phyloP scores from a whole-genome alignment of 1,140 invertebrate genomes.

The Philotrypesis tridentata region DNA sequence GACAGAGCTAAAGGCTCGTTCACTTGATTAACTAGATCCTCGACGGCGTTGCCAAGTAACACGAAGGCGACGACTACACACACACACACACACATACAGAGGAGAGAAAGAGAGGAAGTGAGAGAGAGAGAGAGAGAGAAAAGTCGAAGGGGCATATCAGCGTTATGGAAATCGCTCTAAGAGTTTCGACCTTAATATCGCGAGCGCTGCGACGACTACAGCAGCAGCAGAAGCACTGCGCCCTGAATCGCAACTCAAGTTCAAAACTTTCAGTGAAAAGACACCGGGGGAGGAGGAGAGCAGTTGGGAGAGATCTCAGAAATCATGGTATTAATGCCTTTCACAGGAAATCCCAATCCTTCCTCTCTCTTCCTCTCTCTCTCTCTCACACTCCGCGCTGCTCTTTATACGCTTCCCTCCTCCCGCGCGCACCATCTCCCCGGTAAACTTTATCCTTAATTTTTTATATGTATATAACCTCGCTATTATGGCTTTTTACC shows the following conservation, averaged over 20 bases:
- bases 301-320: background rate
- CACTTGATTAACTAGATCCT: constrained; percentile 8
- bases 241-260: background rate
- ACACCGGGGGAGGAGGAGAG: background rate
- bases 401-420: background rate
- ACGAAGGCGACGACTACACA: background rate
- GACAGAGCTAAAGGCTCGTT: too few relatives aligned
- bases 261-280: constrained; percentile 26
- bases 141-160: constrained; percentile 21
- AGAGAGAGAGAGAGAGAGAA: background rate
- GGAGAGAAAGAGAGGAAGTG: background rate
- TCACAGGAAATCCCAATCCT: background rate
- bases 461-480: too few relatives aligned
- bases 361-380: background rate
- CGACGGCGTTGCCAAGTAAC: constrained; percentile 6
- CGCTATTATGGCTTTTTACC: too few relatives aligned
- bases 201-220: background rate
- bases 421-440: background rate
- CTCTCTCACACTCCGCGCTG: too few relatives aligned
- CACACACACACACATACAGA: too few relatives aligned
- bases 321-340: background rate
- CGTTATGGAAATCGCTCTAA: constrained; percentile 35
- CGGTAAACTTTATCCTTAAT: background rate
- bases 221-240: too few relatives aligned
- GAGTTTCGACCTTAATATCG: constrained; percentile 32